Evolutionary conservation across 1,140 invertebrate species (phyloP).

Genomic region (Drosophila persimilis): DNA sequence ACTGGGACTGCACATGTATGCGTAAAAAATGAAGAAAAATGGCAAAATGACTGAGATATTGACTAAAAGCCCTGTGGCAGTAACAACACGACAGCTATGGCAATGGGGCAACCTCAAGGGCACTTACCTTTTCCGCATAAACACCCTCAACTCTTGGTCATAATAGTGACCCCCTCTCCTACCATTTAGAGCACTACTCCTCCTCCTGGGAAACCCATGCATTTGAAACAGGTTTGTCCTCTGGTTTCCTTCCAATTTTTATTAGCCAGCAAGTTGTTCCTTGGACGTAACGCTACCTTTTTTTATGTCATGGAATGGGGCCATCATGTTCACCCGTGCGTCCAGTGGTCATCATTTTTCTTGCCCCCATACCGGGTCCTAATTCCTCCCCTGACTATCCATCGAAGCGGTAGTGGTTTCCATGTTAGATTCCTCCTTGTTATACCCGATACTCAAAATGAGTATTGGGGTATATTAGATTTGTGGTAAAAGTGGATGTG

Average conservation of each 20-base stretch:
- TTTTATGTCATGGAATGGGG: conserved; percentile 51
- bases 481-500: too few relatives aligned
- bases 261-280: conserved; percentile 70
- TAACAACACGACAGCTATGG: neutral
- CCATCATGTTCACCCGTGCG: conserved; percentile 64
- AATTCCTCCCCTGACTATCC: conserved; percentile 13
- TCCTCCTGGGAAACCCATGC: conserved; percentile 23
- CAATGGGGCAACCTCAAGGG: conserved; percentile 26
- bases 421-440: conserved; percentile 35
- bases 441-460: too few relatives aligned
- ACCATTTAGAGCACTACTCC: neutral
- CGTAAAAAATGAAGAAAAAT: conserved; percentile 76
- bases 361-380: conserved; percentile 23
- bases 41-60: conserved; percentile 72
- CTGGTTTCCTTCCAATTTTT: conserved; percentile 41
- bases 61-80: conserved; percentile 63
- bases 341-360: conserved; percentile 75
- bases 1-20: neutral
- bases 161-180: conserved; percentile 47
- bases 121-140: conserved; percentile 79
- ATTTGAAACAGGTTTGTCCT: conserved; percentile 47
- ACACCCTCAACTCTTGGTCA: conserved; percentile 61
- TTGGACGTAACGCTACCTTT: conserved; percentile 60
- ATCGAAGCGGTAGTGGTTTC: conserved; percentile 19
- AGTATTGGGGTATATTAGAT: too few relatives aligned